Evolutionary conservation across 2,113 vertebrate genomes (phyloP).

Genomic region (Toxotes jaculatrix): DNA sequence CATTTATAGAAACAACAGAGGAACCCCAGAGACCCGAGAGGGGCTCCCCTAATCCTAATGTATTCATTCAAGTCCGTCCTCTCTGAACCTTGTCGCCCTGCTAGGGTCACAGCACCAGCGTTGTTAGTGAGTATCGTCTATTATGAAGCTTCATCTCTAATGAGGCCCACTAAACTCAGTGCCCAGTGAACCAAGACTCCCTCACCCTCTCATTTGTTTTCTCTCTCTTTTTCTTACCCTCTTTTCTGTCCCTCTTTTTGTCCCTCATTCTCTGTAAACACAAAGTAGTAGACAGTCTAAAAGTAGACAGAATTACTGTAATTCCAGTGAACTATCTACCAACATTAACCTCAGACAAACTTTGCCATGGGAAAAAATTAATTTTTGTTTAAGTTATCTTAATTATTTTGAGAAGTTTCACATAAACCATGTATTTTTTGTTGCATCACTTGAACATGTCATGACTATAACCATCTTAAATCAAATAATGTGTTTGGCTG

Average conservation of each 20-base stretch:
- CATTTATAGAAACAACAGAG: constrained; percentile 35
- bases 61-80: constrained; percentile 45
- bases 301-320: background rate
- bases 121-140: constrained; percentile 62
- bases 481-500: background rate
- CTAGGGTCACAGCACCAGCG: constrained; percentile 48
- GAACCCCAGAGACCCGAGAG: constrained; percentile 18
- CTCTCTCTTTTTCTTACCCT: constrained; percentile 9
- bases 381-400: background rate
- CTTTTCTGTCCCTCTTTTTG: background rate
- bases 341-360: background rate
- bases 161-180: constrained; percentile 68
- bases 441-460: background rate
- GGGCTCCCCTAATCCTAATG: constrained; percentile 45
- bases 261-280: background rate
- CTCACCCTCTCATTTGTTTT: constrained; percentile 43
- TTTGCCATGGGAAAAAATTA: background rate
- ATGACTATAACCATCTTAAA: background rate
- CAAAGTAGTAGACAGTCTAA: background rate
- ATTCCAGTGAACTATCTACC: background rate
- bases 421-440: background rate
- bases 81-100: constrained; percentile 30
- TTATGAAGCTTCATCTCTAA: constrained; percentile 73
- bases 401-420: background rate
- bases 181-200: constrained; percentile 57